These are phyloP conservation scores for Sebastiscus albofasciatus DNA, from an alignment of 2,797 vertebrate genomes.

Conservation along the genomic window DNA sequence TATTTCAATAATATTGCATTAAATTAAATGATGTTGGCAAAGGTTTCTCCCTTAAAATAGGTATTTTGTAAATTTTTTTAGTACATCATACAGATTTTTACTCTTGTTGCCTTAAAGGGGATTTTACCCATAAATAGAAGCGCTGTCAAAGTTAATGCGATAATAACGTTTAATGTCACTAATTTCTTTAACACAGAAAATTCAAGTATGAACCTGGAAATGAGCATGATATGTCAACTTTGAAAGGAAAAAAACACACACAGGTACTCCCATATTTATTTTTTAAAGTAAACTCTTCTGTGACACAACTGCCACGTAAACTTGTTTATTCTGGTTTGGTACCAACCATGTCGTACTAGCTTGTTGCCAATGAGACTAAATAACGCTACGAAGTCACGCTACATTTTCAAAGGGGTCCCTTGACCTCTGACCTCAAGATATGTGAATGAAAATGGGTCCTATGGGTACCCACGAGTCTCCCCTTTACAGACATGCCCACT, in stretches of 20 bases:
- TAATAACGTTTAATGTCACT: no score
- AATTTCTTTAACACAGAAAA: no score
- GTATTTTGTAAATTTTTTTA: neutral
- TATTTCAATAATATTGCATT: neutral
- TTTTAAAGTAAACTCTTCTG: constrained; percentile 31
- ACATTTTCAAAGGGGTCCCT: no score
- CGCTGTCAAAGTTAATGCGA: no score
- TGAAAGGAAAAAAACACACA: neutral
- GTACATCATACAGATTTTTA: neutral
- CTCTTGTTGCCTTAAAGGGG: neutral
- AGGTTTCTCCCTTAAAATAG: neutral
- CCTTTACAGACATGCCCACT: no score
- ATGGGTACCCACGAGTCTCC: no score
- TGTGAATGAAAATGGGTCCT: no score
- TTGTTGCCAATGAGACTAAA: no score
- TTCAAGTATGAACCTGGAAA: neutral
- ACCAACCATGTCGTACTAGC: no score
- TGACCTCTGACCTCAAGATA: no score
- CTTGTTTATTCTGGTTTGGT: constrained; percentile 41
- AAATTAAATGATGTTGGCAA: neutral
- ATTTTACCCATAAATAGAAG: neutral
- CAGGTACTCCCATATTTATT: constrained; percentile 27
- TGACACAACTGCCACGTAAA: constrained; percentile 47
- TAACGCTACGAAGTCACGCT: no score
- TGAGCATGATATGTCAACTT: neutral